Percentiles rank a stretch among this genome's conserved stretches.
Evolutionary conservation across 2,888 invertebrate species (phyloP).

Genomic region (Dysmachus trigonus): DNA sequence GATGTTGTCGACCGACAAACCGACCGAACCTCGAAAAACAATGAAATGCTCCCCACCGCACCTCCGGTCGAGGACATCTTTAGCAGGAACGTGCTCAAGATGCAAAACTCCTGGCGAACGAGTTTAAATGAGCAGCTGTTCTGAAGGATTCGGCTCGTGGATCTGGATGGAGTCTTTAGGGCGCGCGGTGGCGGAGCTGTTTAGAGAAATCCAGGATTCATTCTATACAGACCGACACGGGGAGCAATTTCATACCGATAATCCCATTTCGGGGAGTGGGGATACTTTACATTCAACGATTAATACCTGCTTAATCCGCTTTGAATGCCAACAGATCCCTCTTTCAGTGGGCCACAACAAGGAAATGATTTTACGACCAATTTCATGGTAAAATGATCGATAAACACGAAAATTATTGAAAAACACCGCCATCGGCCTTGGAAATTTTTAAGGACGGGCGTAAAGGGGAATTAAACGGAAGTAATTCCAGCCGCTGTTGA

Average conservation of each 20-base stretch:
- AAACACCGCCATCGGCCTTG: neutral
- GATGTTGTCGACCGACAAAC: neutral
- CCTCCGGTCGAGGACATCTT: slow-evolving; percentile 9
- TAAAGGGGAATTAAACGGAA: neutral
- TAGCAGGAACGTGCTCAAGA: slow-evolving; percentile 12
- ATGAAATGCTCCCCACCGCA: neutral
- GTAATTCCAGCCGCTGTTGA: neutral
- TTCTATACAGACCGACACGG: neutral
- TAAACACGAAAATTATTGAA: neutral
- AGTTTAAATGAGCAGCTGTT: slow-evolving; percentile 6
- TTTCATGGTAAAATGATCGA: slow-evolving; percentile 7
- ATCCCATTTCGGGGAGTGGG: neutral
- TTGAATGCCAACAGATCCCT: neutral
- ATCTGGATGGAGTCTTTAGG: neutral
- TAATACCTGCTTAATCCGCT: neutral
- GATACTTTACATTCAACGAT: neutral
- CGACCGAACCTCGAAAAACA: neutral
- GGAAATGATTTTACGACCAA: slow-evolving; percentile 5
- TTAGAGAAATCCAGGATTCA: neutral
- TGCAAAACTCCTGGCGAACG: slow-evolving; percentile 5
- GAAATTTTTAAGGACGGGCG: neutral
- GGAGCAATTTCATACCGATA: neutral
- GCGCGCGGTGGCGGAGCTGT: neutral
- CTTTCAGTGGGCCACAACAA: neutral
- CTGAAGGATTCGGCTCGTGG: neutral